These are phyloP conservation scores for Rhagologus leucostigma DNA, from an alignment of 2,113 vertebrate species.

Conservation along the genomic window DNA sequence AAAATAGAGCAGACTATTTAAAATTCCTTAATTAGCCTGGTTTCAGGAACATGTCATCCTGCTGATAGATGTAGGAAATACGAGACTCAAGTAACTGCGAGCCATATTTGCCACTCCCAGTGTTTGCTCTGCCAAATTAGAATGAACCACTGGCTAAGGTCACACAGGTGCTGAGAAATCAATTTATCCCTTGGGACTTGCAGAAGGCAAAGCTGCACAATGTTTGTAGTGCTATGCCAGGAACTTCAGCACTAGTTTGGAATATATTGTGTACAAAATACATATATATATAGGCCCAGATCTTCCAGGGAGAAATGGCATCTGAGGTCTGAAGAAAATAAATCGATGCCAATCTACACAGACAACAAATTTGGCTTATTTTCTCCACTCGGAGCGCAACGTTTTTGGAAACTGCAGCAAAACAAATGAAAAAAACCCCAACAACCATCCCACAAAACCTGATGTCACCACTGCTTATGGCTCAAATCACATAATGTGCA, in stretches of 20 bases:
- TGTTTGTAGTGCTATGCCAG: neutral
- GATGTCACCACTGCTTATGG: neutral
- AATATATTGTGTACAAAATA: neutral
- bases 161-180: conserved; percentile 22
- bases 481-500: neutral
- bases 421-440: rapidly evolving
- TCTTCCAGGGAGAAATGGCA: neutral
- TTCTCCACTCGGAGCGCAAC: neutral
- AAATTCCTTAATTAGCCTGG: conserved; percentile 55
- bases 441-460: neutral
- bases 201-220: neutral
- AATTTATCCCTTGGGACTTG: neutral
- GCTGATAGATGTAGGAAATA: neutral
- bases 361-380: neutral
- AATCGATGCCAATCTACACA: neutral
- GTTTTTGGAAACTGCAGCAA: neutral
- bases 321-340: neutral
- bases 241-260: neutral
- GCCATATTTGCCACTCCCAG: neutral
- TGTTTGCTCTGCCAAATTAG: neutral
- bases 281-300: neutral
- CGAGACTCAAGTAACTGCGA: neutral
- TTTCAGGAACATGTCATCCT: neutral
- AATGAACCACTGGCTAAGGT: neutral
- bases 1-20: conserved; percentile 46